Conservation (phyloP, 1,140 invertebrate species). For the Carposina sasakii region DNA sequence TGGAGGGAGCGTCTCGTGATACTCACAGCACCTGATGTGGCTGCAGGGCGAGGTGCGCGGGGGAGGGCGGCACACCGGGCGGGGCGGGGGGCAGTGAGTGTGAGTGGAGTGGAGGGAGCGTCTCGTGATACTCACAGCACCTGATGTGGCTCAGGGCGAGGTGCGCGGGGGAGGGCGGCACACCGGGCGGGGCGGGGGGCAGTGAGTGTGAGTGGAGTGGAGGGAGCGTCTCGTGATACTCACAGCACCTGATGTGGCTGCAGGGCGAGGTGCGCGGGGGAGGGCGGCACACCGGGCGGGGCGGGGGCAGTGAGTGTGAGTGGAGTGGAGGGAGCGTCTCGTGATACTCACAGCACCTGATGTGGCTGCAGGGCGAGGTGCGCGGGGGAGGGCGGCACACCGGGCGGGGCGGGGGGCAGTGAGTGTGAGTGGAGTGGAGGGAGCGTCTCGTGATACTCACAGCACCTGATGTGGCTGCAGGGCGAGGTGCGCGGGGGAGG, state of each 20-base stretch:
- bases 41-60: constrained; percentile 85
- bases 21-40: constrained; percentile 71
- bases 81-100: constrained; percentile 88
- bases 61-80: constrained; percentile 84
- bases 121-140: not conserved
- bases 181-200: constrained; percentile 86
- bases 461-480: constrained; percentile 78
- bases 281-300: constrained; percentile 85
- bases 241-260: constrained; percentile 75
- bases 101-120: no score
- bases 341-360: constrained; percentile 29
- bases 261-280: constrained; percentile 86
- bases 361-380: constrained; percentile 86
- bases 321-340: no score
- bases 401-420: constrained; percentile 87
- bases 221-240: no score
- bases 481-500: constrained; percentile 86
- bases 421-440: no score
- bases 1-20: no score
- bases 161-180: constrained; percentile 85
- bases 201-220: no score
- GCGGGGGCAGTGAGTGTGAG: no score
- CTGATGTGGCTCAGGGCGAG: constrained; percentile 81
- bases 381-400: constrained; percentile 84
- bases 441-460: no score